Conservation (phyloP, 2,797 vertebrate species). For the Chelon labrosus region DNA sequence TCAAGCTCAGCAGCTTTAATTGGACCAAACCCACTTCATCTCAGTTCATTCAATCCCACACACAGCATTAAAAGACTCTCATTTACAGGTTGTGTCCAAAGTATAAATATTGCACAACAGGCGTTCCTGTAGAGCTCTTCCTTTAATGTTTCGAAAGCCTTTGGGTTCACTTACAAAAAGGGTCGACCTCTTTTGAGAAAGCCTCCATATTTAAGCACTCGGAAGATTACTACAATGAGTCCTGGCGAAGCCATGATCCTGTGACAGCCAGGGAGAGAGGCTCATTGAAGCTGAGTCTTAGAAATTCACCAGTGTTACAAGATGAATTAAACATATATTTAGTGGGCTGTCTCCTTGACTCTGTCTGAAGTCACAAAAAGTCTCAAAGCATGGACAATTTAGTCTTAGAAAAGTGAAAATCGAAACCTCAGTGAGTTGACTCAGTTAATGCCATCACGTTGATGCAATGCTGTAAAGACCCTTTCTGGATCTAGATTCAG, state of each 20-base stretch:
- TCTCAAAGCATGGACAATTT: background rate
- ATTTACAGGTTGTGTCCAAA: background rate
- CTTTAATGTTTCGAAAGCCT: slow-evolving; percentile 1
- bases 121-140: too few relatives aligned
- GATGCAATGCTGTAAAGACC: background rate
- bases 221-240: slow-evolving; percentile 24
- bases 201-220: slow-evolving; percentile 19
- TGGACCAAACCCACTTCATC: background rate
- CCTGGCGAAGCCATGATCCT: slow-evolving; percentile 24
- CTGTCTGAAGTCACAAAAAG: background rate
- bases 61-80: too few relatives aligned
- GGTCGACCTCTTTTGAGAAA: background rate
- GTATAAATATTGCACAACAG: background rate
- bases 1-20: slow-evolving; percentile 30
- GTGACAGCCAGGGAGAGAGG: slow-evolving; percentile 35
- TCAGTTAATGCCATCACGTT: too few relatives aligned
- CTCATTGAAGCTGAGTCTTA: slow-evolving; percentile 25
- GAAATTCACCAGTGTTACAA: slow-evolving; percentile 19
- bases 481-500: too few relatives aligned
- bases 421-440: too few relatives aligned
- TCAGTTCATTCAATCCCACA: background rate
- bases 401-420: too few relatives aligned
- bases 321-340: slow-evolving; percentile 32
- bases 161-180: slow-evolving; percentile 6
- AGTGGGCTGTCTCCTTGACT: slow-evolving; percentile 5